Percentiles rank a stretch among this genome's conserved stretches.
Evolutionary conservation across 2,888 invertebrate genomes (phyloP).

Genomic region (Eristalis tenax): DNA sequence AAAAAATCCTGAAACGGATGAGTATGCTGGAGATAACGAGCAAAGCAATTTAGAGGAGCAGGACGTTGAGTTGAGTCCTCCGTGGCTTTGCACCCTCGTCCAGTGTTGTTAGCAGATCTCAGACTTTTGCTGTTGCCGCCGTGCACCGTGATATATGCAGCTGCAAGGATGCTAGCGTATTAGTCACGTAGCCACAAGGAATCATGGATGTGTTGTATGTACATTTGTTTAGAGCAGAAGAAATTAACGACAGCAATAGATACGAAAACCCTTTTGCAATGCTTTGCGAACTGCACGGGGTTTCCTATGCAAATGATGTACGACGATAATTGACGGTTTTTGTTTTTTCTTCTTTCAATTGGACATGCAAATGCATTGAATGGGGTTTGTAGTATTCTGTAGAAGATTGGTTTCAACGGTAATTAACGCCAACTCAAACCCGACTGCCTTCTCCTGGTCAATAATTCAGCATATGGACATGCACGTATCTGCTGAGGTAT

Average conservation of each 20-base stretch:
- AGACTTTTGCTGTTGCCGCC: slow-evolving; percentile 11
- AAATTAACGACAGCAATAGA: slow-evolving; percentile 21
- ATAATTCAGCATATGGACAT: too few species aligned
- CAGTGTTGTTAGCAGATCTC: slow-evolving; percentile 37
- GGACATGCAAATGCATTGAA: slow-evolving; percentile 14
- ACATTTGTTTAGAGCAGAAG: slow-evolving; percentile 41
- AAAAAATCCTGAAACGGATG: slow-evolving; percentile 54
- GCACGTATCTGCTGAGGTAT: too few species aligned
- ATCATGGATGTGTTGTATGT: slow-evolving; percentile 57
- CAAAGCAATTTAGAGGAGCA: slow-evolving; percentile 69
- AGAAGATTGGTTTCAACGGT: slow-evolving; percentile 39
- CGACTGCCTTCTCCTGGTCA: too few species aligned
- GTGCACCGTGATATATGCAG: slow-evolving; percentile 19
- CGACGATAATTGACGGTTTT: slow-evolving; percentile 38
- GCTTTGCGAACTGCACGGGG: background rate
- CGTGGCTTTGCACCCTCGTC: slow-evolving; percentile 46
- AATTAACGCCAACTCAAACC: slow-evolving; percentile 31
- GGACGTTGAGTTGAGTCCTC: slow-evolving; percentile 53
- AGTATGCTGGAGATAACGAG: slow-evolving; percentile 69
- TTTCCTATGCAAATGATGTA: slow-evolving; percentile 51
- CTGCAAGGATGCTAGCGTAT: slow-evolving; percentile 43
- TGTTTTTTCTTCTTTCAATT: slow-evolving; percentile 25
- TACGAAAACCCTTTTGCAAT: slow-evolving; percentile 44
- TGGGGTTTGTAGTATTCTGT: background rate
- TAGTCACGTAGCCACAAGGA: slow-evolving; percentile 56